Base-by-base conservation (phyloP, 92 coral and sea anemone species). In the Meandrina meandrites region DNA sequence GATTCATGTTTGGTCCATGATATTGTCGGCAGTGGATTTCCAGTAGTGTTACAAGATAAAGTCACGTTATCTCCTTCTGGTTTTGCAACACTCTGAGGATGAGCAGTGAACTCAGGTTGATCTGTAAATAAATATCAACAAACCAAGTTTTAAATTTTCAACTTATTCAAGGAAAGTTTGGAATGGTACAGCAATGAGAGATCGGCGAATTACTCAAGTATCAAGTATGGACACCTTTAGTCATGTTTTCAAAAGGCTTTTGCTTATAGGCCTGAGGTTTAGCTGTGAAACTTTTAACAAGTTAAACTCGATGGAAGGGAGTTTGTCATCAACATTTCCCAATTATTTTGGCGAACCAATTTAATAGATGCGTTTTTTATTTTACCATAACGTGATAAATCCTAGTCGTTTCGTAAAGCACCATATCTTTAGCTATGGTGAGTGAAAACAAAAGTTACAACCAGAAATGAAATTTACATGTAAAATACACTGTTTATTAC, bases 1-100 rank as follows among this genome's bases (percentile, higher is more conserved):
- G 35, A 11, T 24, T 88, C 85, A 79, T 81, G 56, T 80, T 24
- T 89, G 21, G 16, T 37, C 95, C 95, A 93, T 15, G 64, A 60
- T 36, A 93, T 78, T 28, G 86, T 40, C 14, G 93, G 87, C 14
- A 32, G 73, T 7, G 94, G 89, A 66, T 88, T 85, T 30, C 94
- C 94, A 21, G 76, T 82, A 30, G 80, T 83, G 27, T 75, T 82
- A 64, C 94, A 92, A 0, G 18, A 32, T 9, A 92, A 77, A 34
- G 70, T 77, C 15, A 74, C 89, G 69, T 32, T 40, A 1, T 86
- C 56, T 1, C 84, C 79, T 74, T 92, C 94, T 45, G 73, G 77
- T 18, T 13, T 45, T 16, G 92, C 69, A 1, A 16, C 51, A 70
- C 36, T 73, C n/a, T 0, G 28, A 8, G 90, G 92, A 76, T 53